phyloP scores from a whole-genome alignment of 2,888 invertebrate genomes.

The Tetranychus truncatus region DNA sequence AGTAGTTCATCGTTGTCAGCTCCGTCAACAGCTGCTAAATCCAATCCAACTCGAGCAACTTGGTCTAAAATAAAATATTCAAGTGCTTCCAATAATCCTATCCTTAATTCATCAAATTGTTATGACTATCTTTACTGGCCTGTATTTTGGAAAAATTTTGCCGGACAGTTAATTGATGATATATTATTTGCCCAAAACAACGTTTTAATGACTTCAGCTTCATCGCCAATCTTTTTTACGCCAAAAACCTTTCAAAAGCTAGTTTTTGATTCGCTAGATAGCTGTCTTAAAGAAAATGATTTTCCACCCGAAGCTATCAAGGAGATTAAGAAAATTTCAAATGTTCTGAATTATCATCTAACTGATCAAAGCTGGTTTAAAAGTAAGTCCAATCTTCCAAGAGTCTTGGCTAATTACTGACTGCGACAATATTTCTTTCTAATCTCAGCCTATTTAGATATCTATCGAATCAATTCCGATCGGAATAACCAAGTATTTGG shows the following conservation, averaged over 20 bases:
- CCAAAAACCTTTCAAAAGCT: background rate
- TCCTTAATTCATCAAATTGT: background rate
- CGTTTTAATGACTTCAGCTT: background rate
- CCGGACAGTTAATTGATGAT: background rate
- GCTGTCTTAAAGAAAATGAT: background rate
- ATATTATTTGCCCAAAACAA: background rate
- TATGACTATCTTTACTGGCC: conserved; percentile 3
- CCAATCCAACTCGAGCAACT: background rate
- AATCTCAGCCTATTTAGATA: background rate
- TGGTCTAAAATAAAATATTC: background rate
- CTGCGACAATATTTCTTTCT: background rate
- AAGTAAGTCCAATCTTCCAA: background rate
- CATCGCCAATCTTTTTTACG: background rate
- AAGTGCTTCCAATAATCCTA: background rate
- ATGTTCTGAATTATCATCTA: background rate
- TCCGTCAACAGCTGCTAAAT: no score
- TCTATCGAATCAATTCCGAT: background rate
- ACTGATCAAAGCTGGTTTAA: background rate
- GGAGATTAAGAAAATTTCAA: background rate
- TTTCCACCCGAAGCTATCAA: background rate
- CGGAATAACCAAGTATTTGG: background rate
- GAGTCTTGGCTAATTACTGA: background rate
- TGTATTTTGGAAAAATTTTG: conserved; percentile 4
- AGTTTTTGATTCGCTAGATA: background rate
- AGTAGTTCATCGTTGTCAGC: background rate